Percentiles rank a stretch among this genome's conserved stretches.
phyloP scores from a whole-genome alignment of 1,140 invertebrate genomes.

The Andricus grossulariae region DNA sequence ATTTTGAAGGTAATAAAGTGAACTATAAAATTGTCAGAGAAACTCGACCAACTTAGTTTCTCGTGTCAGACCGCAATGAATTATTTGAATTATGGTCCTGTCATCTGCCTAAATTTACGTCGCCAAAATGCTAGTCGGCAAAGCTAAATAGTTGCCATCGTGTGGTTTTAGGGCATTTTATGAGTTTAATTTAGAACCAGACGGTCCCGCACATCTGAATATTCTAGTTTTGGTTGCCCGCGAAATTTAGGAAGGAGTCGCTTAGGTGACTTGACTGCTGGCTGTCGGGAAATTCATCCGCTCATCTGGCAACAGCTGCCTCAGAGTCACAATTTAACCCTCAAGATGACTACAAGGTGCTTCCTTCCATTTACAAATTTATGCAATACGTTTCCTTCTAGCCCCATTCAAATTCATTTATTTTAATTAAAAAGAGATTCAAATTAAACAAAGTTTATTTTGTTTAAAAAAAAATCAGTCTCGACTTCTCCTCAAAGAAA shows the following conservation, averaged over 20 bases:
- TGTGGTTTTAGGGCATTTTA: constrained; percentile 62
- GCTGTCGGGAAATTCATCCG: constrained; percentile 39
- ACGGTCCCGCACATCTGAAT: constrained; percentile 50
- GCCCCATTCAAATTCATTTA: no score
- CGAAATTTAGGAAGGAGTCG: constrained; percentile 57
- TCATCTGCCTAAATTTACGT: constrained; percentile 37
- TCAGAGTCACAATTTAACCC: background rate
- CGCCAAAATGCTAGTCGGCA: constrained; percentile 48
- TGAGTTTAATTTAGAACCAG: constrained; percentile 70
- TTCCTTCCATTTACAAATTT: background rate
- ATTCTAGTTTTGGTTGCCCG: constrained; percentile 58
- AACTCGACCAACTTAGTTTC: constrained; percentile 51
- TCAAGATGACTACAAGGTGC: background rate
- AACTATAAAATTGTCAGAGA: background rate
- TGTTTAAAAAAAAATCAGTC: no score
- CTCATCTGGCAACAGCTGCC: constrained; percentile 45
- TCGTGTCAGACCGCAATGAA: constrained; percentile 56
- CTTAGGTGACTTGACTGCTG: constrained; percentile 41
- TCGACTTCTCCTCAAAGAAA: no score
- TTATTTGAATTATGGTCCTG: constrained; percentile 62
- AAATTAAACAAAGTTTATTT: no score
- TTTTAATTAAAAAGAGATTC: no score
- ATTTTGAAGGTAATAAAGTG: constrained; percentile 30
- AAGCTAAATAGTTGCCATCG: constrained; percentile 46
- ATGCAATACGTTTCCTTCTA: no score